phyloP scores from a whole-genome alignment of 2,797 vertebrate genomes.

The Anniella stebbinsi region DNA sequence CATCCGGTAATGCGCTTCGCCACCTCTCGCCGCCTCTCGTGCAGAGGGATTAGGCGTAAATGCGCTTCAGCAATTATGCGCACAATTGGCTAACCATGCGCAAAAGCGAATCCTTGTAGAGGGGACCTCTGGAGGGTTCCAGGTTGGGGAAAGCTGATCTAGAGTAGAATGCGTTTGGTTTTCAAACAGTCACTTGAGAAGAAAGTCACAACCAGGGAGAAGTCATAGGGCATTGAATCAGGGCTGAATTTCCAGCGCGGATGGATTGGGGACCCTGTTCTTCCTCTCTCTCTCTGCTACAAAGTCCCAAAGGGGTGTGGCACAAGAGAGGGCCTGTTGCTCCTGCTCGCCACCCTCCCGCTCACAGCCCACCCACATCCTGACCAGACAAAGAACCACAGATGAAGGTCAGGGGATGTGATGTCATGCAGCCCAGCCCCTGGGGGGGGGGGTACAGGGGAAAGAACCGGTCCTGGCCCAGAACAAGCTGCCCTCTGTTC shows the following conservation, averaged over 20 bases:
- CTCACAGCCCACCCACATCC: background rate
- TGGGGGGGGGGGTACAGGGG: background rate
- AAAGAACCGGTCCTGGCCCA: too few species aligned
- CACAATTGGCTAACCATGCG: too few species aligned
- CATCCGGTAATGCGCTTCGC: too few species aligned
- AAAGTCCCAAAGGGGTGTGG: background rate
- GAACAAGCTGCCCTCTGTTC: conserved; percentile 39
- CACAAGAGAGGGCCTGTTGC: background rate
- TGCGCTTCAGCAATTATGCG: too few species aligned
- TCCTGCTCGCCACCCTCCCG: background rate
- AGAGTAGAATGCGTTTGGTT: too few species aligned
- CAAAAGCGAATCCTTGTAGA: too few species aligned
- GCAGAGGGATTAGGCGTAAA: too few species aligned
- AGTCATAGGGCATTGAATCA: too few species aligned
- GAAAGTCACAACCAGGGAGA: background rate
- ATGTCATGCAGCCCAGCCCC: background rate
- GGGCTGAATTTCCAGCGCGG: background rate
- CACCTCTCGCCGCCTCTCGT: too few species aligned
- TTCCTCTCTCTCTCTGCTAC: background rate
- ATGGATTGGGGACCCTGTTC: accelerated
- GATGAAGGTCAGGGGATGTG: conserved; percentile 8
- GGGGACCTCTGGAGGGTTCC: too few species aligned
- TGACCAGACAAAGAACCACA: background rate
- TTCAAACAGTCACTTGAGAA: background rate
- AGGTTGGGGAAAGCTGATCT: too few species aligned